Evolutionary conservation across 2,113 vertebrate genomes (phyloP).

Genomic region (Hemibagrus wyckioides): DNA sequence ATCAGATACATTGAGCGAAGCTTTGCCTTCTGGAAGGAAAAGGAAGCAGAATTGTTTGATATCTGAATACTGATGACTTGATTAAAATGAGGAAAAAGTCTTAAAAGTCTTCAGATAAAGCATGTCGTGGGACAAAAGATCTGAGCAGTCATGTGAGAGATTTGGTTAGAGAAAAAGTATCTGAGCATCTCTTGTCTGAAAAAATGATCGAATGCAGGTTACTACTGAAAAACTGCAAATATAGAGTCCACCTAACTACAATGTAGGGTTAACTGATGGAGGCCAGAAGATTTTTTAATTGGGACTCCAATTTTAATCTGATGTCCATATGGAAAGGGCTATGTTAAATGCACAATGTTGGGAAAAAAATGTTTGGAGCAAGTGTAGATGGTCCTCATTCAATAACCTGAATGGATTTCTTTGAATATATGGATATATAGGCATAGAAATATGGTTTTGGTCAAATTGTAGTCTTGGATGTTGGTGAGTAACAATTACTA

Average conservation of each 20-base stretch:
- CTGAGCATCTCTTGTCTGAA: neutral
- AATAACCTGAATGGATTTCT: neutral
- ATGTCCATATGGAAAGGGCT: neutral
- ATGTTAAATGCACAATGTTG: neutral
- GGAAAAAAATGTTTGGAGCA: neutral
- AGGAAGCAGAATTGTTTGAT: conserved; percentile 89
- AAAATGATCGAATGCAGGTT: neutral
- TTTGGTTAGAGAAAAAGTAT: conserved; percentile 14
- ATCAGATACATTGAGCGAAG: conserved; percentile 94
- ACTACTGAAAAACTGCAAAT: neutral
- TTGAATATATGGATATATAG: neutral
- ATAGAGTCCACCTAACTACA: neutral
- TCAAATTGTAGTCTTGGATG: neutral
- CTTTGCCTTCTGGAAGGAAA: conserved; percentile 98
- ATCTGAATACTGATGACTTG: conserved; percentile 69
- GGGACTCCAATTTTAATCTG: neutral
- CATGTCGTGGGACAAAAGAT: neutral
- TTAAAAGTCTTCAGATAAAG: conserved; percentile 16
- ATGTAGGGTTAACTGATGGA: neutral
- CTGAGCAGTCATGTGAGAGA: neutral
- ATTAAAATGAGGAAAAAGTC: conserved; percentile 3
- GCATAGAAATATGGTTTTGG: neutral
- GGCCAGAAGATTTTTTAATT: neutral
- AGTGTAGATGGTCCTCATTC: neutral
- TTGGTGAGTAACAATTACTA: neutral